Evolutionary conservation across 2,797 vertebrate species (phyloP), one percentile per base, ranked within the genome.

Genomic region (Babyrousa celebensis): DNA sequence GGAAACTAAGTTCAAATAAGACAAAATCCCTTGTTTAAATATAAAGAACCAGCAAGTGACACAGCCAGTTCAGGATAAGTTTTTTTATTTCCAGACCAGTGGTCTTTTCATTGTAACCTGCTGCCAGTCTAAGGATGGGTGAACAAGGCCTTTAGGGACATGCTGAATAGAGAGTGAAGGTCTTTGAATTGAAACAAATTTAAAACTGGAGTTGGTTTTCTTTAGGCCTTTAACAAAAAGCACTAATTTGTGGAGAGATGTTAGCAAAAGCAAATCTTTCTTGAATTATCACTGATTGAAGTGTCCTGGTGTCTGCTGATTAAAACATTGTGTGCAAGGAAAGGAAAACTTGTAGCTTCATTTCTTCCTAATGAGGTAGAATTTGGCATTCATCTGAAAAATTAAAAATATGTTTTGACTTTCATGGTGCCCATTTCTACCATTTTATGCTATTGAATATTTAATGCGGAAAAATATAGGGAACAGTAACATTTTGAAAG

Each of bases 241-340:
- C 21, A 74, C 74, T 89, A 92, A 67, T 85, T 92, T 93, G 62
- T 93, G 6, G 94, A 70, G 71, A 82, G 62, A 77, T 3, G 7
- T 93, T 88, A 95, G 60, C 52, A 94, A 87, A 18, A 91, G 82
- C 54, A 91, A 95, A 70, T 71, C 54, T 94, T 96, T 93, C 40
- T 94, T 80, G 11, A 80, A 79, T 94, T 91, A 96, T 89, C 40
- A 56, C 70, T 96, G 85, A 85, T 92, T 65, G 43, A 94, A 97
- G 90, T 85, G 85, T 71, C 58, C 56, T 48, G 84, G n/a, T 79
- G 78, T 72, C 58, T 90, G 17, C 60, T 72, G 54, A 96, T 90
- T 84, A 79, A 92, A 92, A 91, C 91, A 82, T 32, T 67, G 29
- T 96, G 77, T 32, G 17, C 1, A 16, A 88, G 36, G 7, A 60